Conservation (phyloP, 2,888 invertebrate species). For the Agrilus biguttatus region DNA sequence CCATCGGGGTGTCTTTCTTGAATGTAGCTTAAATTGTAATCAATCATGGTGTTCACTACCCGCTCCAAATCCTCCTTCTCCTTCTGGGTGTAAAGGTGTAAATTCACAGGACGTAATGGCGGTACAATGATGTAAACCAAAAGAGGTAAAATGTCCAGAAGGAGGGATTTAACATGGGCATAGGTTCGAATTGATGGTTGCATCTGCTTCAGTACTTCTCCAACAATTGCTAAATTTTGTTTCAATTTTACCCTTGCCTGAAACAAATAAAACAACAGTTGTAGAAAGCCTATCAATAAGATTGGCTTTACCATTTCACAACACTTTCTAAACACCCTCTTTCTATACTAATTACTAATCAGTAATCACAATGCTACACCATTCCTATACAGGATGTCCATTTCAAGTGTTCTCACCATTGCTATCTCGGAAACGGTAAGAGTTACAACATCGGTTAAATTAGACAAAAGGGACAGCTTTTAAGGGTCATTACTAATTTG, state of each 20-base stretch:
- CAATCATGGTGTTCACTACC: slow-evolving; percentile 73
- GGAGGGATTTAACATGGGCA: slow-evolving; percentile 32
- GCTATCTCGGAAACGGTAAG: too few species aligned
- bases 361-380: too few species aligned
- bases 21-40: slow-evolving; percentile 72
- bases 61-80: slow-evolving; percentile 56
- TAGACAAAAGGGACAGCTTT: too few species aligned
- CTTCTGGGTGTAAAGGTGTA: slow-evolving; percentile 55
- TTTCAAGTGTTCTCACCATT: too few species aligned
- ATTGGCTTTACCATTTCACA: too few species aligned
- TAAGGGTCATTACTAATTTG: too few species aligned
- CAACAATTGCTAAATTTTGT: slow-evolving; percentile 38
- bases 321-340: too few species aligned
- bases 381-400: too few species aligned
- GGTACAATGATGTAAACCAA: slow-evolving; percentile 61
- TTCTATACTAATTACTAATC: too few species aligned
- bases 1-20: slow-evolving; percentile 71
- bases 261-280: slow-evolving; percentile 12
- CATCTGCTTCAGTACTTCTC: slow-evolving; percentile 49
- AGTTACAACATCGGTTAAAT: too few species aligned
- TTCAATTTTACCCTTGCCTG: slow-evolving; percentile 42
- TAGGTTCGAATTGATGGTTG: slow-evolving; percentile 36
- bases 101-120: slow-evolving; percentile 52
- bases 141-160: slow-evolving; percentile 57
- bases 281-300: neutral